Evolutionary conservation across 2,888 invertebrate genomes (phyloP), one percentile per base, ranked within the genome.

Genomic region (Apodemia zela): DNA sequence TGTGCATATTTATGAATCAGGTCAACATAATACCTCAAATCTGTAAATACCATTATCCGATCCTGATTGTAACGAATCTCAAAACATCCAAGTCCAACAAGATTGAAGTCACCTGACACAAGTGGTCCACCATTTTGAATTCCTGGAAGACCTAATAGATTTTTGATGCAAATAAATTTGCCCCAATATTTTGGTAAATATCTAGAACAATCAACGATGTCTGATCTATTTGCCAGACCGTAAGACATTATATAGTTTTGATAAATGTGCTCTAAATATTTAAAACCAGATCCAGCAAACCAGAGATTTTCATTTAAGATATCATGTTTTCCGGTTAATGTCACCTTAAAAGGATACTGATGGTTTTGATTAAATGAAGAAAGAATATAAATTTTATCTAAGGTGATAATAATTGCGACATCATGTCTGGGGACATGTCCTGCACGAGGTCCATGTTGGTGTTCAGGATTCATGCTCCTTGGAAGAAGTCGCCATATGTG

Each of bases 171-270:
- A 18, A 85, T 79, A 62, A 85, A 85, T 66, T 84, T 84, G 0
- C 85, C 85, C 85, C 85, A 85, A 72, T 71, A 81, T 66, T 85
- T 85, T 0, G 84, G 84, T 0, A 85, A 47, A 38, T 77, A 81
- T 5, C 65, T 75, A 0, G 80, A 80, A 66, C 85, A 85, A 63
- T 84, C 81, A 0, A 73, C 72, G 0, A 75, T 38, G 1, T 68
- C 7, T 0, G 6, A n/a, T 33, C 61, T 71, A 0, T 57, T 17
- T 0, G 70, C 17, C 0, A 8, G 3, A 0, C 63, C 51, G 62
- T 69, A 76, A n/a, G 1, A 75, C 25, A 85, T 82, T 61, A 78
- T 80, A 62, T 77, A 85, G 66, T 85, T 85, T 62, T 84, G 79
- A 2, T 54, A n/a, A 0, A 85, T 65, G 47, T 85, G 81, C n/a